Evolutionary conservation across 2,888 invertebrate species (phyloP), one percentile per base, ranked within the genome.

Genomic region (Andrena fulva): DNA sequence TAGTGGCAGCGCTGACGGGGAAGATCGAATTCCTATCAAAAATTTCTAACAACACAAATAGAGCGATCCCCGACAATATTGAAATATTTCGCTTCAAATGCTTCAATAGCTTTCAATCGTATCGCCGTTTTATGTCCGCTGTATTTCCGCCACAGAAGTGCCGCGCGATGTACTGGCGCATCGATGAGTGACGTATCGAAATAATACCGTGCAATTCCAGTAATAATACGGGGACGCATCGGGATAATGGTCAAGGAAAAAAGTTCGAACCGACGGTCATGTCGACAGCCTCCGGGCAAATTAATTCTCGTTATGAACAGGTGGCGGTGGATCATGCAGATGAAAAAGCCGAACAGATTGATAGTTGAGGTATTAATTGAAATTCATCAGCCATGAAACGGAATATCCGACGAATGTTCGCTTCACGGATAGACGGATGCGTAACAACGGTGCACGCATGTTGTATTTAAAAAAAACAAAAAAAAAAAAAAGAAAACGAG

Each of bases 321-420:
- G 8, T 20, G 29, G n/a, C 10, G 29, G 2, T 20, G n/a, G 10
- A 2, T 27, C 16, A 29, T 16, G 77, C 33, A 54, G 71, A 77
- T 77, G 78, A 77, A 80, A 80, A 77, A 77, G 59, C 59, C 31
- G 59, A 62, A 66, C 60, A n/a, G 33, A 67, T 77, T 77, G 70
- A 52, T 70, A 62, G 35, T 35, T 62, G 64, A 33, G 50, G 50
- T 79, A 77, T 79, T 69, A 80, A 80, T 80, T 71, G 78, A 77
- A 80, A 80, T 80, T 77, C 42, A 80, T 70, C 78, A 66, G 66
- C 70, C 12, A 33, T 16, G 31, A 24, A 71, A 42, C n/a, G 64
- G 59, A 70, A 70, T 77, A 80, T 79, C 50, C 59, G 68, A 63
- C 76, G 42, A 70, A 64, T 70, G 24, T n/a, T 70, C 60, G 52